phyloP scores from a whole-genome alignment of 2,888 invertebrate species.

The Apodemia zela region DNA sequence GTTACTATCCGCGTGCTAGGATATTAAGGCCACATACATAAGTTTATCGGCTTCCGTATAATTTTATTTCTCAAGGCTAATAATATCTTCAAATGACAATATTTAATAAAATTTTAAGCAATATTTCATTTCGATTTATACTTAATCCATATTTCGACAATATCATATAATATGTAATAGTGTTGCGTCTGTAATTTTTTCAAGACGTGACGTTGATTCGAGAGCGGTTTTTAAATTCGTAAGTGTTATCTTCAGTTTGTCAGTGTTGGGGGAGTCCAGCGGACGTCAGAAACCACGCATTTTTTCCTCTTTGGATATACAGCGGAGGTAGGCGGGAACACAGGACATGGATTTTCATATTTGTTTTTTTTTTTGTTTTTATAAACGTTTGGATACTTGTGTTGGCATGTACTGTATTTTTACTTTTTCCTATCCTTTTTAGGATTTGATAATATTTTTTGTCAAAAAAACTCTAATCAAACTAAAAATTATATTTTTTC shows the following conservation, averaged over 20 bases:
- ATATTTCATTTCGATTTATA: background rate
- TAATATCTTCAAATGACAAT: too few relatives aligned
- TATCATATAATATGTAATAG: background rate
- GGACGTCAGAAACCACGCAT: constrained; percentile 75
- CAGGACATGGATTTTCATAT: constrained; percentile 13
- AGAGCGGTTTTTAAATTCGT: constrained; percentile 29
- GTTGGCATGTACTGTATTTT: background rate
- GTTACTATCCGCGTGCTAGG: too few relatives aligned
- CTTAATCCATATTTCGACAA: background rate
- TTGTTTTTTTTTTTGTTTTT: constrained; percentile 5
- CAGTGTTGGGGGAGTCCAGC: constrained; percentile 70
- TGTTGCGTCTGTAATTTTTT: background rate
- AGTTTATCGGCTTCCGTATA: too few relatives aligned
- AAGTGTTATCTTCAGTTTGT: constrained; percentile 63
- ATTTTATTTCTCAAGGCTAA: too few relatives aligned
- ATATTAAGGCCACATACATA: too few relatives aligned
- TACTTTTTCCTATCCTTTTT: too few relatives aligned
- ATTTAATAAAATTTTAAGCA: too few relatives aligned
- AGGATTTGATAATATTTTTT: too few relatives aligned
- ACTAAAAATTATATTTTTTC: too few relatives aligned
- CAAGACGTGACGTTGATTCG: too few relatives aligned
- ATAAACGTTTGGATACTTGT: constrained; percentile 13
- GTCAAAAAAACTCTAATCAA: too few relatives aligned
- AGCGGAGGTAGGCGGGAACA: constrained; percentile 59
- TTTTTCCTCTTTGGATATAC: constrained; percentile 75